Base-by-base conservation (phyloP, 2,888 invertebrate species). In the Leptarthrus brevirostris region DNA sequence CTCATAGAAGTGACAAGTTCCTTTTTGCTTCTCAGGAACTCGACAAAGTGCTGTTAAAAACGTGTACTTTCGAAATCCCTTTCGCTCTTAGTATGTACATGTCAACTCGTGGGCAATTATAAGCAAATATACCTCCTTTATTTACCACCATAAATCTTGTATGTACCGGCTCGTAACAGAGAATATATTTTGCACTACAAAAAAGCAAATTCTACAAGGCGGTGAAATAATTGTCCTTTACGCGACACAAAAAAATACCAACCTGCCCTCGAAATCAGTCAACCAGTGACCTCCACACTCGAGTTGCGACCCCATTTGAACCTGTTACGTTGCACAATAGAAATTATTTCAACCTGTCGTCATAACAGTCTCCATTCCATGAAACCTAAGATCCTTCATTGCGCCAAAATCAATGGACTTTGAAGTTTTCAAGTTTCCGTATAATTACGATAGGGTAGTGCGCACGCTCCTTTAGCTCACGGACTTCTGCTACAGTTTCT, bases 361-460 rank as follows among this genome's bases (percentile, higher is more conserved):
- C 14, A 3, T 3, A 47, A 47, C 30, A 30, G 8, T 8, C 4
- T 6, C 30, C 30, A 30, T 6, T 8, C 30, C 8, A 10, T 10
- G 5, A 16, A 52, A 5, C 26, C 4, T 6, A 20, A 47, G 14
- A 24, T 47, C 66, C 47, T 49, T 44, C 47, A 26, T 22, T 22
- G 49, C 44, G 66, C 47, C 66, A 24, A 47, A 66, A 66, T 66
- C 66, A 66, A 66, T 66, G 47, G 47, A 47, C 14, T 66, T 47
- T 66, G 66, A 66, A 66, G 66, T 47, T 47, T 14, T 16, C n/a
- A 24, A 47, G 24, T n/a, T n/a, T 49, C 20, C 26, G 8, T 47
- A 16, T 18, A 47, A 66, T 66, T 47, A 49, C 47, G 12, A 30
- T 8, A 30, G 30, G 30, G 30, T 30, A 30, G 30, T 30, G 30